Conservation (phyloP, 2,797 vertebrate species). For the Scyliorhinus canicula region DNA sequence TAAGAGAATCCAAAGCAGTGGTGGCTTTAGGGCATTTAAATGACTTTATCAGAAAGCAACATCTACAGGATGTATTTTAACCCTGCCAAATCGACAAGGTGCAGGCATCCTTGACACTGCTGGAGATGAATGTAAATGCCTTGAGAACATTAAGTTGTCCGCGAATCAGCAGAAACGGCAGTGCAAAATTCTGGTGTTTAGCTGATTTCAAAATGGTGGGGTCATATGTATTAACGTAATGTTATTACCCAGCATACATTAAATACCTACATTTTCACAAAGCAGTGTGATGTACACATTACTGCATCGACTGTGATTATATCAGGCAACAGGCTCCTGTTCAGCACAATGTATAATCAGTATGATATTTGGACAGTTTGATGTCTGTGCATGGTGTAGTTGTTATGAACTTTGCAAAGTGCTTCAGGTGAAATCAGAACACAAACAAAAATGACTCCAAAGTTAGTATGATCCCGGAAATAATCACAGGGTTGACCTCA, state of each 20-base stretch:
- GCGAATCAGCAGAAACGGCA: background rate
- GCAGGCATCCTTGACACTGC: background rate
- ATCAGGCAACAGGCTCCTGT: background rate
- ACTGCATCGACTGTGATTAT: background rate
- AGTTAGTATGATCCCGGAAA: background rate
- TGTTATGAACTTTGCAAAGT: background rate
- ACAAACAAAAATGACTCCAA: background rate
- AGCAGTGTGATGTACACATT: background rate
- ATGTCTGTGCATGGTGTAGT: background rate
- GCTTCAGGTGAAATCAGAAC: background rate
- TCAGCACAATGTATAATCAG: background rate
- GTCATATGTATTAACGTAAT: background rate
- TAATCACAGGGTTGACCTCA: background rate
- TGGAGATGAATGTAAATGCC: background rate
- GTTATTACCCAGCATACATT: background rate
- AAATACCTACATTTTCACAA: background rate
- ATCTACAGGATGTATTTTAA: too few species aligned
- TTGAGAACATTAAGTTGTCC: background rate
- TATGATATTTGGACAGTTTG: background rate
- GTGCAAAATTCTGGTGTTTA: background rate
- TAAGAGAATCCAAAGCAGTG: background rate
- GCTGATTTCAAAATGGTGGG: background rate
- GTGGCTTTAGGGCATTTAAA: background rate
- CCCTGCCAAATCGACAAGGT: background rate
- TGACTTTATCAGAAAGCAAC: background rate